A percentile compares a stretch with the other conserved stretches of the same genome.
Evolutionary conservation across 2,113 vertebrate species (phyloP).

Genomic region (Microcebus ravelobensis): DNA sequence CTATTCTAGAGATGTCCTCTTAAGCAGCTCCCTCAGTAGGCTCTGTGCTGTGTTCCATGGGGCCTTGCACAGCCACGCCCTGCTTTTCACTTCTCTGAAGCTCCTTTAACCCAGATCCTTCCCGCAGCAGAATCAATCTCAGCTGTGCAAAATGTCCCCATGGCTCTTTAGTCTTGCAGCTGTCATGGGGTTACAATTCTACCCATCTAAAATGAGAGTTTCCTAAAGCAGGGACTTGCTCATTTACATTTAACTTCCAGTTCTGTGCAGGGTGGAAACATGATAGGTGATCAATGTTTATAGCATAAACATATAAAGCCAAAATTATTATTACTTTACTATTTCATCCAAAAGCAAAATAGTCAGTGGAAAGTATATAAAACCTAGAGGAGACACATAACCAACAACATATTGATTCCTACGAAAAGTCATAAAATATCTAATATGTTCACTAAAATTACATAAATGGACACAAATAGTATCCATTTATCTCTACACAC

Average conservation of each 20-base stretch:
- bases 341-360: background rate
- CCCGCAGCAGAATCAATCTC: background rate
- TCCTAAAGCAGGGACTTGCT: background rate
- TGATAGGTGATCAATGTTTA: background rate
- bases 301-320: background rate
- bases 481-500: background rate
- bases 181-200: background rate
- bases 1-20: background rate
- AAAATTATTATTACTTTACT: background rate
- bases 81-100: background rate
- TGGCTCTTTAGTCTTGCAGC: background rate
- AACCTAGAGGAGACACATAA: background rate
- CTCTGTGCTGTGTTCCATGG: background rate
- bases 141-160: background rate
- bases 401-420: background rate
- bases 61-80: background rate
- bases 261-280: background rate
- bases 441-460: slow-evolving; percentile 39
- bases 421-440: background rate
- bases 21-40: background rate
- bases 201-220: background rate
- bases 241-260: background rate
- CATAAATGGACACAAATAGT: background rate
- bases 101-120: background rate
- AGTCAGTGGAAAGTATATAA: background rate